phyloP scores from a whole-genome alignment of 2,797 vertebrate species.

The Spinibarbus caldwelli region DNA sequence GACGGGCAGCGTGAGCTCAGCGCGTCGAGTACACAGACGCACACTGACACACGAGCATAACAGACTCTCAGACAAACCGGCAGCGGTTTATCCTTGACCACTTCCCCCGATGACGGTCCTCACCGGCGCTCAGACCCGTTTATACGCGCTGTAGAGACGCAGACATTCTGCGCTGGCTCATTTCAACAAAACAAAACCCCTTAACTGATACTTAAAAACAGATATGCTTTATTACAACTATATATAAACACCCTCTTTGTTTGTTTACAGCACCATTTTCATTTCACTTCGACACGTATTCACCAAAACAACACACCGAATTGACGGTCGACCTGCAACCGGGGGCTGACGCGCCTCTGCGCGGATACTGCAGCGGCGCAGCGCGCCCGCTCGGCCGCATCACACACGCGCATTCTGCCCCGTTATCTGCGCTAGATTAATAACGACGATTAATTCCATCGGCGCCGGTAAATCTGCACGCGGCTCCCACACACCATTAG shows the following conservation, averaged over 20 bases:
- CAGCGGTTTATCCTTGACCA: neutral
- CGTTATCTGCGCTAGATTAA: conserved; percentile 1
- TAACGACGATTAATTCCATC: conserved; percentile 13
- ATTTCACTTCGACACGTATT: conserved; percentile 6
- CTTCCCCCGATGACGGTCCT: neutral
- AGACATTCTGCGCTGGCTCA: neutral
- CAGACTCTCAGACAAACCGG: neutral
- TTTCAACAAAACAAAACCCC: conserved; percentile 8
- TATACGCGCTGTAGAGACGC: neutral
- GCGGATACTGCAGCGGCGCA: conserved; percentile 40
- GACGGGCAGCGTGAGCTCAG: too few relatives aligned
- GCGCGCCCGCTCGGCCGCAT: conserved; percentile 32
- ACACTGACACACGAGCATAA: conserved; percentile 12
- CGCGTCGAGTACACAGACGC: neutral
- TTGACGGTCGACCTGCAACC: conserved; percentile 8
- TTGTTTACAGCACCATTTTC: neutral
- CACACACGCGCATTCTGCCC: conserved; percentile 32
- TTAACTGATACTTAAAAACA: too few relatives aligned
- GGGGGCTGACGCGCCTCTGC: conserved; percentile 38
- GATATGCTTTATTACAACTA: neutral
- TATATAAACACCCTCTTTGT: neutral
- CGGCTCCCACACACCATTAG: conserved; percentile 18
- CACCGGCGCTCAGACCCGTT: conserved; percentile 13
- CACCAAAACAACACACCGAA: conserved; percentile 17
- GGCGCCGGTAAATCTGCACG: neutral